Evolutionary conservation across 2,797 vertebrate genomes (phyloP).

Genomic region (Gymnothorax javanicus): DNA sequence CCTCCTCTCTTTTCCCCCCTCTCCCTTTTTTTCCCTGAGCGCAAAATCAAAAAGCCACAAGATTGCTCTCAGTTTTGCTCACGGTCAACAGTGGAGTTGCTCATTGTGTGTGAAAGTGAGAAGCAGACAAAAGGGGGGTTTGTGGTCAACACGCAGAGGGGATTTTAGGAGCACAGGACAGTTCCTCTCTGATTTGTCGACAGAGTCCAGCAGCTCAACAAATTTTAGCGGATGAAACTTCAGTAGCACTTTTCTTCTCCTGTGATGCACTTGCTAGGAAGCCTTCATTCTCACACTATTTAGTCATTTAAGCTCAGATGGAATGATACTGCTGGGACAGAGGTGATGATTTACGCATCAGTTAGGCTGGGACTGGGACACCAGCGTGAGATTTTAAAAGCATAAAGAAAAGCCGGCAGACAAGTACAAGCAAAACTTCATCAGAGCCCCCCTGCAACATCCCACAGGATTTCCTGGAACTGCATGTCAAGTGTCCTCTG

Average conservation of each 20-base stretch:
- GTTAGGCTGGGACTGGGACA: background rate
- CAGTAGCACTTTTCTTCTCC: background rate
- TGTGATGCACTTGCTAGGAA: background rate
- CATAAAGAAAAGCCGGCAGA: background rate
- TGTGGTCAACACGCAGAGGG: background rate
- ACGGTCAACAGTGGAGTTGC: constrained; percentile 34
- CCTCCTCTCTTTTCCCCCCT: constrained; percentile 19
- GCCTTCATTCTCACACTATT: background rate
- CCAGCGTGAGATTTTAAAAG: background rate
- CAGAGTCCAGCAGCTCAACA: background rate
- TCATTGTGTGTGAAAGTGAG: background rate
- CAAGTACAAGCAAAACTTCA: background rate
- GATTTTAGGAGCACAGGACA: background rate
- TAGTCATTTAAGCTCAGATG: background rate
- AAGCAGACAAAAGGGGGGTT: background rate
- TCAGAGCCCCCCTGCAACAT: background rate
- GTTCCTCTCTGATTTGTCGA: background rate
- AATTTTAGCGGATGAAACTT: background rate
- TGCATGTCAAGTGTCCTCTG: background rate
- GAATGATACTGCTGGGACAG: background rate
- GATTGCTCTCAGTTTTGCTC: constrained; percentile 40
- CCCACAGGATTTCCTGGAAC: background rate
- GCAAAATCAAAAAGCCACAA: constrained; percentile 35
- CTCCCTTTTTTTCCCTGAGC: background rate
- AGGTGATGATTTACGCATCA: background rate